Percentiles rank a stretch among this genome's conserved stretches.
phyloP scores from a whole-genome alignment of 1,140 invertebrate genomes.

The Aphelenchoides fujianensis region DNA sequence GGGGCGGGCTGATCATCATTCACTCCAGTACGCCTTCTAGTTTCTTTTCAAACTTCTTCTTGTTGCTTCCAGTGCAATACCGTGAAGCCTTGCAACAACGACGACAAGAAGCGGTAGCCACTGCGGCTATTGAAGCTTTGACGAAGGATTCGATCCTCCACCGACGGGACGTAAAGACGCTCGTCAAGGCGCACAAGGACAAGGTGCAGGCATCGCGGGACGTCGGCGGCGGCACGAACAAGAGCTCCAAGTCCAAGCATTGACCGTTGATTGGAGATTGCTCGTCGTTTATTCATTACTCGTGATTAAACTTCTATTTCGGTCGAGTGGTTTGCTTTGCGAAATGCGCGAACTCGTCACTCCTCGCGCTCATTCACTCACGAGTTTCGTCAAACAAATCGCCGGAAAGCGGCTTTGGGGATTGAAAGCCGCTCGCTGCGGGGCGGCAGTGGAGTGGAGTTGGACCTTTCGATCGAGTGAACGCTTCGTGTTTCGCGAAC shows the following conservation, averaged over 20 bases:
- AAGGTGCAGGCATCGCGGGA: conserved; percentile 31
- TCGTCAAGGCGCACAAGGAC: conserved; percentile 59
- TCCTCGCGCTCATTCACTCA: too few species aligned
- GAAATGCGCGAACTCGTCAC: too few species aligned
- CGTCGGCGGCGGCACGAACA: not conserved
- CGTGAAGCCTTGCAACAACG: conserved; percentile 61
- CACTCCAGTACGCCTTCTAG: conserved; percentile 66
- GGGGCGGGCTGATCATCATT: conserved; percentile 83
- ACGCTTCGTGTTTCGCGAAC: too few species aligned
- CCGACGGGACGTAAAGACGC: conserved; percentile 60
- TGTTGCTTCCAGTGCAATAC: conserved; percentile 58
- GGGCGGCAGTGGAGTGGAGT: too few species aligned
- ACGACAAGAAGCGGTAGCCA: conserved; percentile 61
- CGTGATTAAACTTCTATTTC: too few species aligned
- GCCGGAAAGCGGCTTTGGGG: too few species aligned
- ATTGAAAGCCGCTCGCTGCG: too few species aligned
- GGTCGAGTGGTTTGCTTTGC: too few species aligned
- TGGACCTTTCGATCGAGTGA: too few species aligned
- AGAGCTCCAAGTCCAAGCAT: conserved; percentile 9
- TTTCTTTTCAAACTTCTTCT: conserved; percentile 4
- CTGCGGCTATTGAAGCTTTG: conserved; percentile 60
- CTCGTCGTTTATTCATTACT: too few species aligned
- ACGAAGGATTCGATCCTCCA: conserved; percentile 63
- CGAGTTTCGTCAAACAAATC: too few species aligned
- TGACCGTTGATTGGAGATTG: too few species aligned